A percentile compares a stretch with the other conserved stretches of the same genome.
Evolutionary conservation across 2,797 vertebrate species (phyloP).

Genomic region (Pseudocheirus occidentalis): DNA sequence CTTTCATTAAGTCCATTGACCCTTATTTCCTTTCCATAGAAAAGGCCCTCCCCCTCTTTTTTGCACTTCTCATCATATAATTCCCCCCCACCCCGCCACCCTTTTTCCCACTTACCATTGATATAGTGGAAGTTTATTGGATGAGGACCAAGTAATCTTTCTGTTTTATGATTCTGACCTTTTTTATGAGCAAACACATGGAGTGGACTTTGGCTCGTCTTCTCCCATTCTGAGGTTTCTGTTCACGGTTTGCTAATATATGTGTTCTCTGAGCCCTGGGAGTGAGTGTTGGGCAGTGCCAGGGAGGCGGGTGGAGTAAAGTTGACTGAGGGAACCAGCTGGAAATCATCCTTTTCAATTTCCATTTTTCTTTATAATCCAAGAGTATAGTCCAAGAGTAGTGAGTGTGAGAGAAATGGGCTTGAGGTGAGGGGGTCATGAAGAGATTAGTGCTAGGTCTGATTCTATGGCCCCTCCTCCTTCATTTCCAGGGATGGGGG

Average conservation of each 20-base stretch:
- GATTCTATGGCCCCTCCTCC: conserved; percentile 76
- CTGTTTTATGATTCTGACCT: conserved; percentile 82
- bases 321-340: conserved; percentile 8
- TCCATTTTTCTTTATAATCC: conserved; percentile 12
- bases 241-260: conserved; percentile 72
- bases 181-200: conserved; percentile 84
- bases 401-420: conserved; percentile 61
- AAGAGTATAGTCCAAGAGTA: background rate
- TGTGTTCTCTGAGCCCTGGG: conserved; percentile 75
- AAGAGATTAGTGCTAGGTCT: conserved; percentile 55
- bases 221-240: conserved; percentile 73
- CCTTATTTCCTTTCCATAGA: conserved; percentile 63
- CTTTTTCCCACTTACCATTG: conserved; percentile 68
- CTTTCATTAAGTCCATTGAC: conserved; percentile 38
- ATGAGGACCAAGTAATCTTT: conserved; percentile 76
- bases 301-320: conserved; percentile 67
- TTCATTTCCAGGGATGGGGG: conserved; percentile 44
- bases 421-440: conserved; percentile 72
- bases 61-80: conserved; percentile 2
- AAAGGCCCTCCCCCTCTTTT: background rate
- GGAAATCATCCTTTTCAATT: conserved; percentile 18
- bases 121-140: conserved; percentile 80
- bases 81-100: conserved; percentile 57
- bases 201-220: conserved; percentile 85
- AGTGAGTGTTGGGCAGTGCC: conserved; percentile 58